Percentiles rank a stretch among this genome's conserved stretches.
phyloP scores from a whole-genome alignment of 2,797 vertebrate genomes.

The Tragopan temminckii region DNA sequence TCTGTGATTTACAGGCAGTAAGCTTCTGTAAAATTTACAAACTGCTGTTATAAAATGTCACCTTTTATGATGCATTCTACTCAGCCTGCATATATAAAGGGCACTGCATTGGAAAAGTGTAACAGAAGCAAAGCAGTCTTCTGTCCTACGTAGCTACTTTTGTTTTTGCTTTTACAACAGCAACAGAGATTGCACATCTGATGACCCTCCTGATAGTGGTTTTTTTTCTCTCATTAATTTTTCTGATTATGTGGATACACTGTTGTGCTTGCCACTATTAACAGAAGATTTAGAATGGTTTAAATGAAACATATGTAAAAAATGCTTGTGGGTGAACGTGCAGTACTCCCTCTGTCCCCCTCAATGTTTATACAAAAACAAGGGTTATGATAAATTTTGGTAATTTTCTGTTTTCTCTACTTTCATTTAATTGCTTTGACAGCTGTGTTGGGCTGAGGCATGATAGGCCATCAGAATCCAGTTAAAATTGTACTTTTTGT shows the following conservation, averaged over 20 bases:
- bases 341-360: background rate
- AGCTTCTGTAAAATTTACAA: conserved; percentile 86
- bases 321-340: background rate
- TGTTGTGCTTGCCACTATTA: background rate
- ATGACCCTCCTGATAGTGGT: conserved; percentile 19
- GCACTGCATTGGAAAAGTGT: conserved; percentile 68
- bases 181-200: conserved; percentile 50
- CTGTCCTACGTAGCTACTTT: conserved; percentile 31
- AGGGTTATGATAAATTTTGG: background rate
- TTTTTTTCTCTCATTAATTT: conserved; percentile 31
- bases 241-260: background rate
- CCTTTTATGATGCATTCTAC: conserved; percentile 84
- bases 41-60: conserved; percentile 86
- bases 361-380: background rate
- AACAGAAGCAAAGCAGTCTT: conserved; percentile 72
- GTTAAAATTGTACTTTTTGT: background rate
- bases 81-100: conserved; percentile 82
- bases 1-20: conserved; percentile 82
- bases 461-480: background rate
- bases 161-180: conserved; percentile 52
- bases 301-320: background rate
- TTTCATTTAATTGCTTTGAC: background rate
- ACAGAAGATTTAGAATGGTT: background rate
- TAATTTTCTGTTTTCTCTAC: background rate
- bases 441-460: background rate